Evolutionary conservation across 2,888 invertebrate species (phyloP).

Genomic region (Ernsta delagoae): DNA sequence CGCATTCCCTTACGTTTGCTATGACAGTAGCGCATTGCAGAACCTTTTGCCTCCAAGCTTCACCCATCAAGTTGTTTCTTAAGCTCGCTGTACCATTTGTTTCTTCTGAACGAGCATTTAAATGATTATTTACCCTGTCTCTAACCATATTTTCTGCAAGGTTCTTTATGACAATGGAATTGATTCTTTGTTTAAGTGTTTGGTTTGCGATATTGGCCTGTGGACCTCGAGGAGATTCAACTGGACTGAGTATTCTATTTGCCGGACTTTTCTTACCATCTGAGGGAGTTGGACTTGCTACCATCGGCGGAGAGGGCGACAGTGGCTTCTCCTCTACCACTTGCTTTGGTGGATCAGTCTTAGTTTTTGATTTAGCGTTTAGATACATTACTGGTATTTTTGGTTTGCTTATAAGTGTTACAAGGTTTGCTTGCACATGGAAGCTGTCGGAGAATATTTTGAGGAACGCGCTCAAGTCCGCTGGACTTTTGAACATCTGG

Average conservation of each 20-base stretch:
- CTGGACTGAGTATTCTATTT: slow-evolving; percentile 80
- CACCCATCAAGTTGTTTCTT: slow-evolving; percentile 83
- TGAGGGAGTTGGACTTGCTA: slow-evolving; percentile 76
- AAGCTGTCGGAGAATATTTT: slow-evolving; percentile 97
- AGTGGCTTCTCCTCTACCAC: slow-evolving; percentile 68
- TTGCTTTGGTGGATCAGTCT: slow-evolving; percentile 82
- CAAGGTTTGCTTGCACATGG: slow-evolving; percentile 96
- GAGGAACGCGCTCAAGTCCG: slow-evolving; percentile 95
- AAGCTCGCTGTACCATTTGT: slow-evolving; percentile 73
- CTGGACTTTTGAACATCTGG: slow-evolving; percentile 95
- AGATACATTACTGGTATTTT: slow-evolving; percentile 87
- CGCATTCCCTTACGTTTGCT: slow-evolving; percentile 91
- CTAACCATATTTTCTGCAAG: slow-evolving; percentile 92
- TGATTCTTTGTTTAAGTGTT: slow-evolving; percentile 94
- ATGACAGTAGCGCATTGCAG: slow-evolving; percentile 93
- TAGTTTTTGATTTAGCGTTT: slow-evolving; percentile 77
- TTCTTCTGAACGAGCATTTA: slow-evolving; percentile 75
- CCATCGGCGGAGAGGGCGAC: slow-evolving; percentile 66
- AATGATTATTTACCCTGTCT: slow-evolving; percentile 78
- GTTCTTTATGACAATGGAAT: slow-evolving; percentile 94
- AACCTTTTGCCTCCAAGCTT: slow-evolving; percentile 92
- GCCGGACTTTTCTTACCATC: slow-evolving; percentile 76
- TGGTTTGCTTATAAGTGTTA: slow-evolving; percentile 91
- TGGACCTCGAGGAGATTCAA: slow-evolving; percentile 78
- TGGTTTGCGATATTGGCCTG: slow-evolving; percentile 87